Base-by-base conservation (phyloP, 1,140 invertebrate species). In the Apis dorsata region DNA sequence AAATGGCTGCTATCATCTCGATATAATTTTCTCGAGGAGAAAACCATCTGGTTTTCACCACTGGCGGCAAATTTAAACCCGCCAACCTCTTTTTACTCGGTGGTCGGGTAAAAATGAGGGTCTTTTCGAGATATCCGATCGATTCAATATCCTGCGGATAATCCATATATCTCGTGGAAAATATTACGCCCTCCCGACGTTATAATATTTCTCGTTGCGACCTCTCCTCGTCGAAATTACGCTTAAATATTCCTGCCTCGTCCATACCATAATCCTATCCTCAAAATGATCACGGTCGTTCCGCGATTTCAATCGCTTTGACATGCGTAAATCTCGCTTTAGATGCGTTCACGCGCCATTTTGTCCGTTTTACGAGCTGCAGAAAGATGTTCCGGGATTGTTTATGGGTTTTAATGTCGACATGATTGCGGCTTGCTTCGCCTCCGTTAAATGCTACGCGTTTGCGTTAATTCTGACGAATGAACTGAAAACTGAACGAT, bases 101-200 rank as follows among this genome's bases (percentile, higher is more conserved):
- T 1, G n/a, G 12, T 24, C 59, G 21, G 10, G 55, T 15, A 24
- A 72, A 53, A 55, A 82, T 77, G 77, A 62, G 73, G 21, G 55
- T 44, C 44, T 63, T 77, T 69, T 28, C 44, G 44, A 82, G 73
- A 76, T 82, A 60, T 69, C 9, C 80, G 65, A 60, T 77, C 73
- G 80, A 82, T 82, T 77, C 80, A 82, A 82, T 82, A 77, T 81
- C 79, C 79, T 4, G 72, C 53, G 79, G 62, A 81, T 81, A 81
- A 81, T 82, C 77, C 80, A 69, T 73, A 53, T 77, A 77, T 76
- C 65, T 69, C 73, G 44, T 55, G 55, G 80, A 76, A 82, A 82
- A 82, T 82, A 44, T 68, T 19, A 69, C 73, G 12, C 17, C 19
- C 15, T 53, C 4, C 72, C 1, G 12, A 15, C 12, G 2, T 55